A percentile compares a stretch with the other conserved stretches of the same genome.
Evolutionary conservation across 2,797 vertebrate genomes (phyloP).

Genomic region (Naso thynnoides): DNA sequence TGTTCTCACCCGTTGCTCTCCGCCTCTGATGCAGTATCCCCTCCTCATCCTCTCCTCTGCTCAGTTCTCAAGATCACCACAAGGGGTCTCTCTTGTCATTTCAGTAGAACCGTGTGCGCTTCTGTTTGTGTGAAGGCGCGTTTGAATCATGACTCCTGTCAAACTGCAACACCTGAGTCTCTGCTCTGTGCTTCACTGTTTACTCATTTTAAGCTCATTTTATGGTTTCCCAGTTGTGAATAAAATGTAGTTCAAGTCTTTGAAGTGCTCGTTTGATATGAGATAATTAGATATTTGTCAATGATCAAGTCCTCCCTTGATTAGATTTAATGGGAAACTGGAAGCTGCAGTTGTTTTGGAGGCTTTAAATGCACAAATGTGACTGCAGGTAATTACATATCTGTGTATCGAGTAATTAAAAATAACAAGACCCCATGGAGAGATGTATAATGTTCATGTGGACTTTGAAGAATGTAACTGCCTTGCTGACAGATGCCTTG

Average conservation of each 20-base stretch:
- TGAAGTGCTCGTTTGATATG: constrained; percentile 15
- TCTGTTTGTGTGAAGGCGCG: constrained; percentile 16
- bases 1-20: constrained; percentile 26
- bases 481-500: constrained; percentile 19
- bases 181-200: constrained; percentile 51
- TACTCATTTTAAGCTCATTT: constrained; percentile 39
- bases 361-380: constrained; percentile 9
- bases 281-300: constrained; percentile 30
- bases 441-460: constrained; percentile 5
- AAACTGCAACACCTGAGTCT: constrained; percentile 41
- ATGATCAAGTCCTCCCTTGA: constrained; percentile 20
- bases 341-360: constrained; percentile 9
- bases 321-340: constrained; percentile 41
- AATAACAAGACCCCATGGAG: constrained; percentile 1
- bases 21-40: constrained; percentile 42
- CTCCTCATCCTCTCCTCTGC: background rate
- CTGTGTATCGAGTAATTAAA: constrained; percentile 9
- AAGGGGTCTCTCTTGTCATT: constrained; percentile 82
- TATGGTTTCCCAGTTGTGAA: constrained; percentile 30
- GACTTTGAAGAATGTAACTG: constrained; percentile 12
- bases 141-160: constrained; percentile 51
- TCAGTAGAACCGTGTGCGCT: constrained; percentile 40
- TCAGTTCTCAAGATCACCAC: constrained; percentile 58
- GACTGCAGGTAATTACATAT: background rate
- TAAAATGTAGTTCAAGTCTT: constrained; percentile 17